phyloP scores from a whole-genome alignment of 2,888 invertebrate species.

The Tetheella fluctuosa region DNA sequence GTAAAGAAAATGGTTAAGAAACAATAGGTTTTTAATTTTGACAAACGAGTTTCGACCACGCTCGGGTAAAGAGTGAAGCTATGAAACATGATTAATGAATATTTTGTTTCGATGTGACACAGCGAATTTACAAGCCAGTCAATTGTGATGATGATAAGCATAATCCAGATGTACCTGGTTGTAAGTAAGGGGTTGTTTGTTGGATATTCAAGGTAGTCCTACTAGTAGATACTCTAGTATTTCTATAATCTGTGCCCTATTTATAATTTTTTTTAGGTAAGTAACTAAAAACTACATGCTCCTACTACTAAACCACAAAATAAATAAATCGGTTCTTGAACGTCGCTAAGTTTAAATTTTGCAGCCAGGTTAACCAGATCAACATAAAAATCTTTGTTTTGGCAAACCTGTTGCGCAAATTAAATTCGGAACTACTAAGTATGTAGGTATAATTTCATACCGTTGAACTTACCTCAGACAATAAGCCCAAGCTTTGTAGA shows the following conservation, averaged over 20 bases:
- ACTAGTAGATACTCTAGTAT: no score
- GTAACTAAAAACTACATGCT: no score
- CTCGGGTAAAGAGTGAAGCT: slow-evolving; percentile 13
- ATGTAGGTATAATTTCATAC: slow-evolving; percentile 6
- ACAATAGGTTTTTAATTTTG: slow-evolving; percentile 45
- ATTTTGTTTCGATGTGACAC: slow-evolving; percentile 22
- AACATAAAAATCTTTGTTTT: neutral
- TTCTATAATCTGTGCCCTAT: no score
- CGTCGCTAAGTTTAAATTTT: no score
- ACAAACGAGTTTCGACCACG: slow-evolving; percentile 26
- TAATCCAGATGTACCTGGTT: no score
- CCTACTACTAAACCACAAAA: no score
- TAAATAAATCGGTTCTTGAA: no score
- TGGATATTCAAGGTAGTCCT: no score
- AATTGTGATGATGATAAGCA: neutral
- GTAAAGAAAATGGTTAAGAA: slow-evolving; percentile 38
- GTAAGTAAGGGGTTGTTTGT: no score
- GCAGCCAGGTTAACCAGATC: neutral
- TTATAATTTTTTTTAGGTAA: no score
- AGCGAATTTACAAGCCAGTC: slow-evolving; percentile 15
- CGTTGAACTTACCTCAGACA: neutral
- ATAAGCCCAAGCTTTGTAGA: neutral
- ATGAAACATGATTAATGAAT: slow-evolving; percentile 25
- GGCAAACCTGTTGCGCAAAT: neutral
- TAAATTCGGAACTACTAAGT: neutral